Evolutionary conservation across 2,888 invertebrate genomes (phyloP), one percentile per base, ranked within the genome.

Genomic region (Allophyes oxyacanthae): DNA sequence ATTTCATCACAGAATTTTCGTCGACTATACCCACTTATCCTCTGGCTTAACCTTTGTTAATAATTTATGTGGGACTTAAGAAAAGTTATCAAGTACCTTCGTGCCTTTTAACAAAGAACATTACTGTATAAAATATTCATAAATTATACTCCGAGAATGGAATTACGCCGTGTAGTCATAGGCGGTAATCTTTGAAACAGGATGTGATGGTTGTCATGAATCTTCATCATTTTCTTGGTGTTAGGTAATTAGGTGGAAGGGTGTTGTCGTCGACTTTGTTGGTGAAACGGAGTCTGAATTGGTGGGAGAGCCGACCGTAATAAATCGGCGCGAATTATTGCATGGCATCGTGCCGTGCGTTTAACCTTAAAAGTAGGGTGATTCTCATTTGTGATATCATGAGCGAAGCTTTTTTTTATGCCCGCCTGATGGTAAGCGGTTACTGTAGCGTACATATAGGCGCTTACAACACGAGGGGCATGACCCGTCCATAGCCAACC

Each of bases 71-170:
- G 64, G 36, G 69, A 77, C 78, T 78, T 81, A 78, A 73, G 79
- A 66, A 75, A 74, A 81, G 77, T 79, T 79, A 81, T 77, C 75
- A 74, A 77, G 68, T 74, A 64, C 57, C 69, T 76, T 66, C 64
- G 58, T 69, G 56, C 62, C 77, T 67, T 71, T 77, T 72, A 80
- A 78, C 77, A 73, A 78, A 77, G 77, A 76, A 67, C 69, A 68
- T 75, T 78, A 72, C 70, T 56, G 68, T 64, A 77, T 82, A 74
- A 78, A 82, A 81, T 83, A 83, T 84, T 82, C 79, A 82, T 82
- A 79, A 68, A 72, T 61, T 76, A 72, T 71, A 58, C 77, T 72
- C 67, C 33, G 54, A 53, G 66, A 65, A 57, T 67, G 50, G 63
- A 71, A 75, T 77, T 75, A 72, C 64, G 64, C 42, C 53, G 65